phyloP scores from a whole-genome alignment of 1,140 invertebrate species.

The Aradophagus sp. region DNA sequence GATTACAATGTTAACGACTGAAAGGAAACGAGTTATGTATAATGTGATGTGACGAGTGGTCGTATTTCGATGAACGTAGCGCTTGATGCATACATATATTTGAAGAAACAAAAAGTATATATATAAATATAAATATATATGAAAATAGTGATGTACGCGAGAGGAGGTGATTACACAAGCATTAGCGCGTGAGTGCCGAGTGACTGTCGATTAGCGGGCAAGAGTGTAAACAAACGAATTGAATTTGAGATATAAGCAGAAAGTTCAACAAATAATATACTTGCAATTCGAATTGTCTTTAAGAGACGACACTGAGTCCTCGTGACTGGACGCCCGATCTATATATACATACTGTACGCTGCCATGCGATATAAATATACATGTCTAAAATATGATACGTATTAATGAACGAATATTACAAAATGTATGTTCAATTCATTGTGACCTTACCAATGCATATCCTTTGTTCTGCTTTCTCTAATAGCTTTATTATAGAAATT shows the following conservation, averaged over 20 bases:
- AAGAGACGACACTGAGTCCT: slow-evolving; percentile 62
- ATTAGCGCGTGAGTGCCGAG: no score
- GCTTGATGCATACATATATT: slow-evolving; percentile 52
- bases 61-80: slow-evolving; percentile 47
- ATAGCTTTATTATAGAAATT: no score
- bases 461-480: no score
- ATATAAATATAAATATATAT: slow-evolving; percentile 40
- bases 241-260: slow-evolving; percentile 58
- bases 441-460: slow-evolving; percentile 13
- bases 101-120: slow-evolving; percentile 40
- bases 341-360: slow-evolving; percentile 74
- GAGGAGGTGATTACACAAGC: no score
- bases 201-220: slow-evolving; percentile 19
- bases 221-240: slow-evolving; percentile 42
- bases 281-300: slow-evolving; percentile 48
- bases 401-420: slow-evolving; percentile 71
- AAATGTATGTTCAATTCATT: slow-evolving; percentile 63
- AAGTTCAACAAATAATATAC: slow-evolving; percentile 52
- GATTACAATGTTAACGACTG: slow-evolving; percentile 43
- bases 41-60: slow-evolving; percentile 31
- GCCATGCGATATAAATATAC: slow-evolving; percentile 75
- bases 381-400: slow-evolving; percentile 74
- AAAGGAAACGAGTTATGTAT: slow-evolving; percentile 44
- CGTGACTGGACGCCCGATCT: slow-evolving; percentile 70
- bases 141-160: slow-evolving; percentile 26